These are phyloP conservation scores for Anas platyrhynchos DNA, from an alignment of 2,113 vertebrate genomes.

Conservation along the genomic window DNA sequence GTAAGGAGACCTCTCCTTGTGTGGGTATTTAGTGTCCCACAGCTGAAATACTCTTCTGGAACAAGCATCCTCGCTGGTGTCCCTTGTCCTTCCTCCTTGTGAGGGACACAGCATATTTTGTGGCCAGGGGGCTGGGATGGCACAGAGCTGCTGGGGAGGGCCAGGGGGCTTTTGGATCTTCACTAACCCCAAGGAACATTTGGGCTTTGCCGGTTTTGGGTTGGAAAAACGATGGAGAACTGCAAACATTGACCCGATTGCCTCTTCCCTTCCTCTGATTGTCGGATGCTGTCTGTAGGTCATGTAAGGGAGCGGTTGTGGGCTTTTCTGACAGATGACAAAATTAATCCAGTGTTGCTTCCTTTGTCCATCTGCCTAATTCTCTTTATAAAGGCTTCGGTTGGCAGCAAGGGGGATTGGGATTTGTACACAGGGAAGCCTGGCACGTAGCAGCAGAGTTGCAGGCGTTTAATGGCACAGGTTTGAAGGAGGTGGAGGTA, in stretches of 20 bases:
- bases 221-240: neutral
- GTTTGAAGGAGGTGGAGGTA: conserved; percentile 5
- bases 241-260: accelerated
- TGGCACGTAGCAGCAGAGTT: neutral
- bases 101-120: accelerated
- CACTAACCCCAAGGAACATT: accelerated
- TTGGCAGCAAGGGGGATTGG: neutral
- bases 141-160: accelerated
- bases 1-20: accelerated
- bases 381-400: neutral
- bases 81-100: neutral
- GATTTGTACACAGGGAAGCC: neutral
- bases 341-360: neutral
- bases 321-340: neutral
- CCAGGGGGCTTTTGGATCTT: neutral
- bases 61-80: neutral
- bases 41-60: neutral
- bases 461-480: neutral
- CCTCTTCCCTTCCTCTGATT: neutral
- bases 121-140: accelerated
- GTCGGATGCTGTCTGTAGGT: accelerated
- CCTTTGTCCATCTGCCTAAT: neutral
- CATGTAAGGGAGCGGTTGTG: accelerated
- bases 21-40: too few species aligned
- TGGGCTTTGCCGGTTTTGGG: accelerated